Percentiles rank a stretch among this genome's conserved stretches.
These are phyloP conservation scores for Montipora capricornis DNA, from an alignment of 64 coral and sea anemone species.

Conservation along the genomic window DNA sequence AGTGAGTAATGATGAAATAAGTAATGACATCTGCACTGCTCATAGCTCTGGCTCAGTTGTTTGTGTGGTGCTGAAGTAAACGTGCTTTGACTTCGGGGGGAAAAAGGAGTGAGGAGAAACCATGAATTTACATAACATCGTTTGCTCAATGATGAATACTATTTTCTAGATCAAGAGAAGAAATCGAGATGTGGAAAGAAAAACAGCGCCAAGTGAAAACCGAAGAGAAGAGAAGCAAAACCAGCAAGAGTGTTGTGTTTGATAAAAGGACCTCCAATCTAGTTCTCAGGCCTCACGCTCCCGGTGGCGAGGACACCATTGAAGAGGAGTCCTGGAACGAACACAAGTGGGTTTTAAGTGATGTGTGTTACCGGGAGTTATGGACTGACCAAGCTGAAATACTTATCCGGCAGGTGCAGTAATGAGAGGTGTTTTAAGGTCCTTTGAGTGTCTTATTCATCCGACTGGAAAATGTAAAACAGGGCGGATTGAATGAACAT, in stretches of 20 bases:
- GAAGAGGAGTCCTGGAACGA: conserved; percentile 84
- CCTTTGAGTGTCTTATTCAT: background rate
- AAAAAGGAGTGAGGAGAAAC: too few relatives aligned
- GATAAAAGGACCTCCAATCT: conserved; percentile 64
- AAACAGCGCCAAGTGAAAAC: conserved; percentile 91
- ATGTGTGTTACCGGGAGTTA: conserved; percentile 79
- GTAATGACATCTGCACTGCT: too few relatives aligned
- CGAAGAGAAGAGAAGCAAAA: conserved; percentile 76
- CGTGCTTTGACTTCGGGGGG: too few relatives aligned
- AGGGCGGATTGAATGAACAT: background rate
- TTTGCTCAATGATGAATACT: background rate
- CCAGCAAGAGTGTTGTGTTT: conserved; percentile 81
- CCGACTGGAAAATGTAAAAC: background rate
- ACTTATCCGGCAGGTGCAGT: conserved; percentile 88
- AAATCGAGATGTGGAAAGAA: conserved; percentile 98
- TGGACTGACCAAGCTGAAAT: conserved; percentile 95
- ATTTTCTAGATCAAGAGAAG: conserved; percentile 83
- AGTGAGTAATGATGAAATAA: too few relatives aligned
- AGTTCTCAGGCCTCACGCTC: conserved; percentile 53
- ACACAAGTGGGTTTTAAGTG: conserved; percentile 68
- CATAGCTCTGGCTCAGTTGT: too few relatives aligned
- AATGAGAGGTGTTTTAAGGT: background rate
- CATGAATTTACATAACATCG: too few relatives aligned
- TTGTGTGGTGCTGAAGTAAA: too few relatives aligned
- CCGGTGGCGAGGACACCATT: conserved; percentile 17